Base-by-base conservation (phyloP, 2,888 invertebrate genomes). In the Limnephilus auricula region DNA sequence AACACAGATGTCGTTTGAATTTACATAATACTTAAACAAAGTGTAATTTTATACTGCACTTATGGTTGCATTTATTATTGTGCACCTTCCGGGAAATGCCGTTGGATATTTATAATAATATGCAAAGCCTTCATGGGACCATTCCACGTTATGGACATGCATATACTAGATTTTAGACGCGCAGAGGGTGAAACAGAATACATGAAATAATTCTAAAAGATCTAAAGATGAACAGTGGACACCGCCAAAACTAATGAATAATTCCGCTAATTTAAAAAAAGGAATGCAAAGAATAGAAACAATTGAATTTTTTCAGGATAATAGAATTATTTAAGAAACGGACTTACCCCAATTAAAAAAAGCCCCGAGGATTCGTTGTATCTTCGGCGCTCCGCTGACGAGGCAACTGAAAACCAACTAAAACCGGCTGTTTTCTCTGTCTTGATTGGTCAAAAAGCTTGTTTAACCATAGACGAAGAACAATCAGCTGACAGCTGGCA, bases 31-130 rank as follows among this genome's bases (percentile, higher is more conserved):
- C 82, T 82, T 82, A 82, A 34, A 37, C 37, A 82, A 82, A 82
- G 34, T 34, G 15, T 82, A 82, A 82, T 82, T 25, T 37, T 34
- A 32, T 34, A 40, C 40, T 85, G 85, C 45, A 85, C 40, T 30
- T 85, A 40, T 30, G 30, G 30, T 15, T 12, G 85, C 37, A 65
- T 65, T 65, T 65, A 65, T 65, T 65, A 65, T n/a, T 65, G 37
- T 45, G 85, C 45, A 85, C 85, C 85, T 40, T 85, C 40, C 45
- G 37, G 45, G 31, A 85, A 85, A 85, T 85, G 37, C 45, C 25
- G n/a, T 30, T n/a, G 85, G 85, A 85, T 85, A 65, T 65, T 65
- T 65, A 65, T 65, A 65, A 65, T 65, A 65, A 65, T 65, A 85
- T 85, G 85, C 85, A 85, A 85, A 85, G 40, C 45, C 85, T 15